A percentile compares a stretch with the other conserved stretches of the same genome.
Evolutionary conservation across 2,888 invertebrate species (phyloP).

Genomic region (Drosophila cracens): DNA sequence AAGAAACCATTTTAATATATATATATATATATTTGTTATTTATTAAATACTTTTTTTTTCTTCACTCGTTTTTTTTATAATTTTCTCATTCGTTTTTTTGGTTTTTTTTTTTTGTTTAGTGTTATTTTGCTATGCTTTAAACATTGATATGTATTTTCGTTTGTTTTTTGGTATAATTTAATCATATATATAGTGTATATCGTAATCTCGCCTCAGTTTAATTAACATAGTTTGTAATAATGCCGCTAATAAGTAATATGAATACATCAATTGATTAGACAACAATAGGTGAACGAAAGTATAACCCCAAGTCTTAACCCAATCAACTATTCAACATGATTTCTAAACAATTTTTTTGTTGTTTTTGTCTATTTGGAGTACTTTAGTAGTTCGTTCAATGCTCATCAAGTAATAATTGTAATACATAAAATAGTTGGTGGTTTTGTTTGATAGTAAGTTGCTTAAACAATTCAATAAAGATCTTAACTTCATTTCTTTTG

Average conservation of each 20-base stretch:
- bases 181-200: constrained; percentile 60
- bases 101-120: not conserved
- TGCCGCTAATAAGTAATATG: constrained; percentile 59
- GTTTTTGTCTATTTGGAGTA: constrained; percentile 6
- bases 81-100: constrained; percentile 1
- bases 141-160: constrained; percentile 70
- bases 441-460: constrained; percentile 66
- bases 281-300: constrained; percentile 57
- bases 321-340: constrained; percentile 41
- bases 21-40: constrained; percentile 80
- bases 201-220: constrained; percentile 49
- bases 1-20: constrained; percentile 83
- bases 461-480: constrained; percentile 55
- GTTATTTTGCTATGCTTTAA: constrained; percentile 58
- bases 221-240: constrained; percentile 59
- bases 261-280: constrained; percentile 61
- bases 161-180: constrained; percentile 46
- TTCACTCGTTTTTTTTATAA: constrained; percentile 44
- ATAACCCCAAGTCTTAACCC: constrained; percentile 35
- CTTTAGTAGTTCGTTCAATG: constrained; percentile 35
- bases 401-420: constrained; percentile 33
- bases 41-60: constrained; percentile 75
- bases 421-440: constrained; percentile 77
- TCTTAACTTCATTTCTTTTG: constrained; percentile 10
- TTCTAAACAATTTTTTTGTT: not conserved